Conservation (phyloP, 2,888 invertebrate genomes). For the Cantharis flavilabris region DNA sequence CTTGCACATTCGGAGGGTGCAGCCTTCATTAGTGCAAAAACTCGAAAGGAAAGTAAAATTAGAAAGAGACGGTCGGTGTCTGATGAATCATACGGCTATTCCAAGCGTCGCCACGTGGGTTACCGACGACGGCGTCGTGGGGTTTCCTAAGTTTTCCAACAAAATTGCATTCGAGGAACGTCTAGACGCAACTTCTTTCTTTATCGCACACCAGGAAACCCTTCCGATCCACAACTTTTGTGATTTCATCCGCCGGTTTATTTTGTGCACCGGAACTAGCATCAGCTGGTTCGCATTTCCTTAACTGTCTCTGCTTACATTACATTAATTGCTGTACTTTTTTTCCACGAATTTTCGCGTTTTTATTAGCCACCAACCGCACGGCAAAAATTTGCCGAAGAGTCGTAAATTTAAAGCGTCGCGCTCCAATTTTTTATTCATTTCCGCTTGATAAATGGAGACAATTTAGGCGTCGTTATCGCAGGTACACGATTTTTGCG, state of each 20-base stretch:
- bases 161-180: slow-evolving; percentile 18
- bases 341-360: not conserved
- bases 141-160: slow-evolving; percentile 22
- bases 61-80: slow-evolving; percentile 19
- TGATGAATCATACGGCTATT: slow-evolving; percentile 41
- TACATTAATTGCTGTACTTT: slow-evolving; percentile 17
- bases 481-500: not conserved
- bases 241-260: not conserved
- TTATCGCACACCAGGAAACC: not conserved
- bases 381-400: not conserved
- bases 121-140: slow-evolving; percentile 30
- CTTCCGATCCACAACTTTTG: not conserved
- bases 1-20: not conserved
- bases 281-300: slow-evolving; percentile 26
- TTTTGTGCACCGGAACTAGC: slow-evolving; percentile 12
- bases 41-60: slow-evolving; percentile 1
- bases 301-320: slow-evolving; percentile 17
- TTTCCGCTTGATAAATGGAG: not conserved
- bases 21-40: not conserved
- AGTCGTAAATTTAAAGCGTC: not conserved
- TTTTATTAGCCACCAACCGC: not conserved
- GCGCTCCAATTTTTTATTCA: not conserved
- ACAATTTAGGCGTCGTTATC: not conserved
- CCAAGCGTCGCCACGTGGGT: slow-evolving; percentile 40
- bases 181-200: slow-evolving; percentile 19